phyloP scores from a whole-genome alignment of 2,888 invertebrate species.

The Coenonympha glycerion region DNA sequence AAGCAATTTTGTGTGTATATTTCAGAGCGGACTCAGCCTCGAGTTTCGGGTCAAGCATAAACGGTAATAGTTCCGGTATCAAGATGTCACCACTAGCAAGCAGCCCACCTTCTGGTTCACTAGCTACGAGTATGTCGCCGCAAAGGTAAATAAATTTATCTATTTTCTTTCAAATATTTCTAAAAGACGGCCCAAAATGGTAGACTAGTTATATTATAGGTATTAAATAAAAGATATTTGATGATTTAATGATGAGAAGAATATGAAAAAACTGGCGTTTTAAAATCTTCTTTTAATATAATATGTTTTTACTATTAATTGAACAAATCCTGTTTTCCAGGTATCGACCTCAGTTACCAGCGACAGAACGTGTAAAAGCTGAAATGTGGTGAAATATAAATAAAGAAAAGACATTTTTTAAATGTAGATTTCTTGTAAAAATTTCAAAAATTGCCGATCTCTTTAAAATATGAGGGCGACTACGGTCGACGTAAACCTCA shows the following conservation, averaged over 20 bases:
- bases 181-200: too few relatives aligned
- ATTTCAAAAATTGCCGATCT: slow-evolving; percentile 9
- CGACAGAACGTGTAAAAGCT: slow-evolving; percentile 70
- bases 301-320: too few relatives aligned
- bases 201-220: too few relatives aligned
- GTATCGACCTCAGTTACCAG: slow-evolving; percentile 67
- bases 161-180: too few relatives aligned
- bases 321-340: slow-evolving; percentile 41
- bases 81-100: slow-evolving; percentile 67
- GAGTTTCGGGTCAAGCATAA: slow-evolving; percentile 77
- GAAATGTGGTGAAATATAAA: slow-evolving; percentile 75
- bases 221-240: too few relatives aligned
- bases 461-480: slow-evolving; percentile 12
- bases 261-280: too few relatives aligned
- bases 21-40: slow-evolving; percentile 75
- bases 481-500: slow-evolving; percentile 6
- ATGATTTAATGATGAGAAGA: too few relatives aligned
- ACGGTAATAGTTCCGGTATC: slow-evolving; percentile 73
- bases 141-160: slow-evolving; percentile 47
- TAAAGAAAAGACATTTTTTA: neutral
- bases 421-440: neutral
- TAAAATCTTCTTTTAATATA: too few relatives aligned
- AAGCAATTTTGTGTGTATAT: neutral
- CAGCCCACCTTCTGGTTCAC: slow-evolving; percentile 37
- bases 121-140: slow-evolving; percentile 51